phyloP scores from a whole-genome alignment of 2,113 vertebrate species.

The Phylloscopus trochilus region DNA sequence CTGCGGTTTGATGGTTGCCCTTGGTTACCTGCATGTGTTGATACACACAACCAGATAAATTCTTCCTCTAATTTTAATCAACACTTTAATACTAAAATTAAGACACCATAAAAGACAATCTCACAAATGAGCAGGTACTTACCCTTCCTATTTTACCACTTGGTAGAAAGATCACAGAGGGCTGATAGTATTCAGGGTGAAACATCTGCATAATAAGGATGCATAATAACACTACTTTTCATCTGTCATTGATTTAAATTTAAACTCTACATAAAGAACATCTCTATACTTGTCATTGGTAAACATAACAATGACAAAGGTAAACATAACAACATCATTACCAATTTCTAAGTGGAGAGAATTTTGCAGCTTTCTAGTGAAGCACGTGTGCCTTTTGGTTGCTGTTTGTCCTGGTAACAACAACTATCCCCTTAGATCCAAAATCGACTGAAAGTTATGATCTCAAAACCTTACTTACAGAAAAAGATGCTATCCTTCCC shows the following conservation, averaged over 20 bases:
- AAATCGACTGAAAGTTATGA: background rate
- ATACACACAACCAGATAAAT: background rate
- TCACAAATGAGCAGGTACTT: background rate
- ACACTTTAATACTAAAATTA: background rate
- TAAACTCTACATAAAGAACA: background rate
- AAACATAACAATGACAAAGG: background rate
- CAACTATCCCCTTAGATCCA: background rate
- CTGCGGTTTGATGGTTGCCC: background rate
- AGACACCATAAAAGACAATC: background rate
- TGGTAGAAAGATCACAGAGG: background rate
- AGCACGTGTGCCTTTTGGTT: background rate
- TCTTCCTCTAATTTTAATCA: background rate
- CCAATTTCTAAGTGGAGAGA: background rate
- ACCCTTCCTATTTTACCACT: background rate
- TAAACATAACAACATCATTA: background rate
- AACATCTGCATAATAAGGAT: background rate
- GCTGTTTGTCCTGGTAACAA: background rate
- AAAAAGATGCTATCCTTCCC: background rate
- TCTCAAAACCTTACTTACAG: background rate
- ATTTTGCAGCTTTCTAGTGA: background rate
- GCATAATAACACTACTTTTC: background rate
- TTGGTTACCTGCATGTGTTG: background rate
- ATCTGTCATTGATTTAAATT: background rate
- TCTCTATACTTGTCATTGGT: background rate
- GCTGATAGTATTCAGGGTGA: background rate